These are phyloP conservation scores for Misgurnus mizolepis DNA, from an alignment of 2,113 vertebrate genomes.

Conservation along the genomic window DNA sequence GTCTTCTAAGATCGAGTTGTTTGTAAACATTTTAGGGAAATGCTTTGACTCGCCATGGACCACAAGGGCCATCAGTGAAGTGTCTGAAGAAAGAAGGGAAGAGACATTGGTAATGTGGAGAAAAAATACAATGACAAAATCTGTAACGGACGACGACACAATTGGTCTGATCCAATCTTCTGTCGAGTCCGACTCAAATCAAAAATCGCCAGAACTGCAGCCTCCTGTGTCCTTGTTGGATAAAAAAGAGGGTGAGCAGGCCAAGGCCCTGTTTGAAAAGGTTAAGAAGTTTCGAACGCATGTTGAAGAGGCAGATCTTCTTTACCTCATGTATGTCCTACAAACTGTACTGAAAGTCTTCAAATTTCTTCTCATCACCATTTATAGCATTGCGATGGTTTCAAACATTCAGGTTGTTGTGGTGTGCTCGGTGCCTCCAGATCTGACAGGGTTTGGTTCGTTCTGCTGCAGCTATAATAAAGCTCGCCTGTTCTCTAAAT, in stretches of 20 bases:
- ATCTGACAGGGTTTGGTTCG: constrained; percentile 82
- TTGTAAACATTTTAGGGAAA: constrained; percentile 85
- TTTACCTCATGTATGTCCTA: constrained; percentile 86
- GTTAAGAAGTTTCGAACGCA: constrained; percentile 88
- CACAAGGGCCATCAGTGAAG: constrained; percentile 84
- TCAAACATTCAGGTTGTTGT: constrained; percentile 83
- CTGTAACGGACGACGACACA: constrained; percentile 63
- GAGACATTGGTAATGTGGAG: constrained; percentile 66
- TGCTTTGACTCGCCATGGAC: constrained; percentile 91
- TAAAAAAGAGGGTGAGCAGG: constrained; percentile 89
- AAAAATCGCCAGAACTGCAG: constrained; percentile 71
- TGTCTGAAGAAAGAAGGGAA: constrained; percentile 77
- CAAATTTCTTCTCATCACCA: constrained; percentile 81
- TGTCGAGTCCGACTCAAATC: constrained; percentile 71
- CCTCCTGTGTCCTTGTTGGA: constrained; percentile 75
- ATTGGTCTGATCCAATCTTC: constrained; percentile 61
- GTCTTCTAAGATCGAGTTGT: constrained; percentile 89
- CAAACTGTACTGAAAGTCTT: constrained; percentile 83
- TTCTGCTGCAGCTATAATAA: constrained; percentile 91
- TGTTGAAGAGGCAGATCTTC: constrained; percentile 84
- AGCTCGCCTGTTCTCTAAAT: constrained; percentile 86
- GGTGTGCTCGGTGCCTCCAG: constrained; percentile 78
- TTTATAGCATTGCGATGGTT: constrained; percentile 78
- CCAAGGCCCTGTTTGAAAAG: constrained; percentile 90
- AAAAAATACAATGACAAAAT: constrained; percentile 61